Evolutionary conservation across 2,113 vertebrate genomes (phyloP).

Genomic region (Glareola pratincola): DNA sequence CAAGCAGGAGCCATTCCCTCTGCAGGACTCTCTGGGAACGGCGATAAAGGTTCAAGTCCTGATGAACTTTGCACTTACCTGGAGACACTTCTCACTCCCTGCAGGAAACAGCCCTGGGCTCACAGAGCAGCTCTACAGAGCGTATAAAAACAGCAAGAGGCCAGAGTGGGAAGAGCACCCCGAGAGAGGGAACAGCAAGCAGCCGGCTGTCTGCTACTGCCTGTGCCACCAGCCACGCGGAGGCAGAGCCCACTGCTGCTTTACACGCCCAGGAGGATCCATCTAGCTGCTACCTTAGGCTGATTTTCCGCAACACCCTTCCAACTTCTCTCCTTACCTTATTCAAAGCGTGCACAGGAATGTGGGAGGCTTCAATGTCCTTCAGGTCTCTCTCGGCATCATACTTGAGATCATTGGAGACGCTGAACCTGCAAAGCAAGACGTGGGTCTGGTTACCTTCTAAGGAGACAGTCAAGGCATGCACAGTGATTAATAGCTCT

Average conservation of each 20-base stretch:
- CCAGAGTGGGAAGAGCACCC: neutral
- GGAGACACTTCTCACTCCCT: neutral
- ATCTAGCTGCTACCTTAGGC: neutral
- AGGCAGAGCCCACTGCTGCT: neutral
- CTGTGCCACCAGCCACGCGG: neutral
- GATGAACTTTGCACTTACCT: neutral
- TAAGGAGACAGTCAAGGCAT: neutral
- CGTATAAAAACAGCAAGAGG: neutral
- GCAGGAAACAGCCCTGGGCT: neutral
- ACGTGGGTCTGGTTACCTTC: neutral
- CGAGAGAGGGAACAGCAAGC: neutral
- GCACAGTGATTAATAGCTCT: neutral
- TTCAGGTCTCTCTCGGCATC: slow-evolving; percentile 96
- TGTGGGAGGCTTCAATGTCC: slow-evolving; percentile 88
- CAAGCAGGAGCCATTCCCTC: neutral
- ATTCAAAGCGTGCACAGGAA: slow-evolving; percentile 94
- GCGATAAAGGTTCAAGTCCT: neutral
- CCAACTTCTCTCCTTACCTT: slow-evolving; percentile 77
- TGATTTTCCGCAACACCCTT: neutral
- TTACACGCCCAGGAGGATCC: neutral
- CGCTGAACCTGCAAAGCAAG: slow-evolving; percentile 87
- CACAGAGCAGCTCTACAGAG: neutral
- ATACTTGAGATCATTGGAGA: slow-evolving; percentile 97
- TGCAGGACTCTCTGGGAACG: neutral
- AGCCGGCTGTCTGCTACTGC: neutral